Conservation (phyloP, 2,797 vertebrate species). For the Phataginus tetradactyla region DNA sequence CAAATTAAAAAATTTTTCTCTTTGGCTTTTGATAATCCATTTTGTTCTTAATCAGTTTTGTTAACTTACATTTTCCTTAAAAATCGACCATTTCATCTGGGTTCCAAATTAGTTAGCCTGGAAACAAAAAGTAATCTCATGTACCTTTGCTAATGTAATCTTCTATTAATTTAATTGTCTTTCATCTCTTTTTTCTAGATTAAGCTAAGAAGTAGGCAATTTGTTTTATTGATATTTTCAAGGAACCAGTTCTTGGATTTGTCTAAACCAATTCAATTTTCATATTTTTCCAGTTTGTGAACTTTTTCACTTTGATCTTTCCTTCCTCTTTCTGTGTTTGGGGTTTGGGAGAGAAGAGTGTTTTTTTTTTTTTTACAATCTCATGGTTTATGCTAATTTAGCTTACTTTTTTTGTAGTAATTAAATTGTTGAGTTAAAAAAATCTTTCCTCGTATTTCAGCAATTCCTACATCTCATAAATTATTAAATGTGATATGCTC, state of each 20-base stretch:
- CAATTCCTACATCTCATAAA: neutral
- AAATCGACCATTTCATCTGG: neutral
- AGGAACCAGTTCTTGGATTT: neutral
- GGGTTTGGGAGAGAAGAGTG: neutral
- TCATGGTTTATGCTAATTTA: neutral
- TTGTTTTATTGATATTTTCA: neutral
- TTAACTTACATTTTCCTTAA: neutral
- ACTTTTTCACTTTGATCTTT: neutral
- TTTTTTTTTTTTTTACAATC: neutral
- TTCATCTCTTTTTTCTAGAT: neutral
- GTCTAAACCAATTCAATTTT: neutral
- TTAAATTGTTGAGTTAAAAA: neutral
- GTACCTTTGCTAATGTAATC: neutral
- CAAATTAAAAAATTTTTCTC: neutral
- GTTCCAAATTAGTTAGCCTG: neutral
- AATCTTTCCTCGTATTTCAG: neutral
- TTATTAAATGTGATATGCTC: neutral
- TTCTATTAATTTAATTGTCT: neutral
- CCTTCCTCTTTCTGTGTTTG: neutral
- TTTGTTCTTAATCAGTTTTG: neutral
- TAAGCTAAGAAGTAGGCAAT: neutral
- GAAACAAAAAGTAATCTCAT: neutral
- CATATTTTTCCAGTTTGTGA: neutral
- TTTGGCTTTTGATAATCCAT: neutral
- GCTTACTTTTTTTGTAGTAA: neutral